Evolutionary conservation across 1,140 invertebrate species (phyloP), one percentile per base, ranked within the genome.

Genomic region (Bombus superbus): DNA sequence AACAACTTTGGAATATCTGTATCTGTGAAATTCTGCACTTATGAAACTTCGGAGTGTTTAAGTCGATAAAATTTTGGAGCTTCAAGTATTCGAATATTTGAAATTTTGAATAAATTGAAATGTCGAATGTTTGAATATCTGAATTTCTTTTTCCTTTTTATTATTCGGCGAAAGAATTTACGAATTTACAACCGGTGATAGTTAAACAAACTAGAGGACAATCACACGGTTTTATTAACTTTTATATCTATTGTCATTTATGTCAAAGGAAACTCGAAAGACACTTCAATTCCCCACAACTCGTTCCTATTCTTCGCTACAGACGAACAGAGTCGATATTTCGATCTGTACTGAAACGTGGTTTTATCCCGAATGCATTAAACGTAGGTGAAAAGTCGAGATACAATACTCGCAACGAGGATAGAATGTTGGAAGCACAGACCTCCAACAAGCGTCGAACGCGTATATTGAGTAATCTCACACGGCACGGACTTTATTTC

Each of bases 381-480:
- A 66, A 18, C 66, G 32, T 18, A 68, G 32, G 32, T 38, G 66
- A 68, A 38, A 68, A 28, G 68, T 38, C 13, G 38, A 11, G 35
- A 18, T 25, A 38, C 68, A 25, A 32, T 22, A 25, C 35, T 69
- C 35, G 68, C 35, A 28, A 75, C 22, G 42, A 66, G 22, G 32
- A 28, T 57, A 13, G n/a, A 76, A 40, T 40, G 18, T 44, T 35
- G 35, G 35, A 22, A 32, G 28, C 2, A 62, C 47, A 47, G 11
- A 53, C 35, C 44, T 76, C 25, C n/a, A 64, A 72, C 83, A 38
- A 64, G 44, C 47, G 32, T n/a, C n/a, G 78, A 64, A 73, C 78
- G 69, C 71, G 71, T 85, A 32, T 80, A 66, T 73, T 47, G 83
- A 85, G 57, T 74, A 81, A 81, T 85, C 84, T 85, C 62, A 13